These are phyloP conservation scores for Drosophila bifasciata DNA, from an alignment of 1,140 invertebrate species.

Conservation along the genomic window DNA sequence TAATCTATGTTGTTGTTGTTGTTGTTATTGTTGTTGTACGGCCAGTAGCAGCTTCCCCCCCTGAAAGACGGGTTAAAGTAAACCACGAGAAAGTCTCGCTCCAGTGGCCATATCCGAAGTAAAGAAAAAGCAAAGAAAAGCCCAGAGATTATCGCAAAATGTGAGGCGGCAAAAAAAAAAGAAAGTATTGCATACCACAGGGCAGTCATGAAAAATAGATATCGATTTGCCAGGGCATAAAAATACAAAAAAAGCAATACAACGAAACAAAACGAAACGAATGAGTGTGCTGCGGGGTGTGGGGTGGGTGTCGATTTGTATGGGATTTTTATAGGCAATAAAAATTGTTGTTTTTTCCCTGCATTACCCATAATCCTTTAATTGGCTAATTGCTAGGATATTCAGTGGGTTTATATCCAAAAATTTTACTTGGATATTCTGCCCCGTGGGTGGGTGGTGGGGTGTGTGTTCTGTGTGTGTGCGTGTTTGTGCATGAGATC, in stretches of 20 bases:
- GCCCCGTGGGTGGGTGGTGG: no score
- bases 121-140: conserved; percentile 20
- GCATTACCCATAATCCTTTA: conserved; percentile 29
- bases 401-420: conserved; percentile 9
- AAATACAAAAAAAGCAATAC: conserved; percentile 33
- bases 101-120: conserved; percentile 49
- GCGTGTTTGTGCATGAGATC: conserved; percentile 66
- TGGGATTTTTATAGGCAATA: conserved; percentile 13
- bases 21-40: conserved; percentile 20
- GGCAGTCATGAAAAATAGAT: conserved; percentile 76
- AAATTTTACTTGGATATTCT: not conserved
- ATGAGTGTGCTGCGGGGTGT: conserved; percentile 3
- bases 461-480: conserved; percentile 12
- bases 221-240: conserved; percentile 63
- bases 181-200: conserved; percentile 71
- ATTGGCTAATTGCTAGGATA: conserved; percentile 45
- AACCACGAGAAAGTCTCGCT: conserved; percentile 51
- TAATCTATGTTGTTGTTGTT: conserved; percentile 34
- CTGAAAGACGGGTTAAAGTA: no score
- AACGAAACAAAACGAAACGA: not conserved
- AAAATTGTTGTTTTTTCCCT: conserved; percentile 27
- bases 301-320: no score
- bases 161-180: conserved; percentile 45
- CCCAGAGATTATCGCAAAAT: conserved; percentile 28
- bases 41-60: no score